These are phyloP conservation scores for Drosophila guanche DNA, from an alignment of 1,140 invertebrate species.

Conservation along the genomic window DNA sequence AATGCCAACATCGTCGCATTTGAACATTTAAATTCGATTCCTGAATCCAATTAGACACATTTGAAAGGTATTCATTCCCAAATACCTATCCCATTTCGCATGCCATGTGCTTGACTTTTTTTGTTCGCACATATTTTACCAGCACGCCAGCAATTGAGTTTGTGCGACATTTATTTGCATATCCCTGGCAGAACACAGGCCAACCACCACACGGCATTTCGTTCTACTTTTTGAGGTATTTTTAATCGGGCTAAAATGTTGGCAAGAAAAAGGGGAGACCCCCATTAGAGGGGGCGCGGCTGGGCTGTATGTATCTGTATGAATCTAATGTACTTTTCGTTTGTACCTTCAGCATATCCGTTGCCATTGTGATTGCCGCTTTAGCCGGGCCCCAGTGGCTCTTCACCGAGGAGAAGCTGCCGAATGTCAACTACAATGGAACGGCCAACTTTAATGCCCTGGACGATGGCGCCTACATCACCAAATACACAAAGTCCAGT, in stretches of 20 bases:
- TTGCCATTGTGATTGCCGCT: constrained; percentile 81
- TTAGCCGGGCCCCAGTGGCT: constrained; percentile 82
- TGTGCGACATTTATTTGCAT: constrained; percentile 44
- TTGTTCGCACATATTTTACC: constrained; percentile 44
- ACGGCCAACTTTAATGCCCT: constrained; percentile 78
- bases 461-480: constrained; percentile 79
- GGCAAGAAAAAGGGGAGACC: too few species aligned
- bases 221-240: too few species aligned
- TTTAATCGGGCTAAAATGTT: too few species aligned
- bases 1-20: too few species aligned
- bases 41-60: too few species aligned
- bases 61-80: too few species aligned
- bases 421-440: constrained; percentile 78
- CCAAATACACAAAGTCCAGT: constrained; percentile 81
- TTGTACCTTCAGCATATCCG: constrained; percentile 69
- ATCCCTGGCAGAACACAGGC: constrained; percentile 1
- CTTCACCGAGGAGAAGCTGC: constrained; percentile 80
- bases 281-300: too few species aligned
- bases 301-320: too few species aligned
- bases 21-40: not conserved
- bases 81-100: constrained; percentile 10
- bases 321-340: not conserved
- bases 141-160: constrained; percentile 37
- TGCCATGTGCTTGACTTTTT: constrained; percentile 5
- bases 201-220: too few species aligned